Conservation (phyloP, 2,797 vertebrate species). For the Eleutherodactylus coqui region DNA sequence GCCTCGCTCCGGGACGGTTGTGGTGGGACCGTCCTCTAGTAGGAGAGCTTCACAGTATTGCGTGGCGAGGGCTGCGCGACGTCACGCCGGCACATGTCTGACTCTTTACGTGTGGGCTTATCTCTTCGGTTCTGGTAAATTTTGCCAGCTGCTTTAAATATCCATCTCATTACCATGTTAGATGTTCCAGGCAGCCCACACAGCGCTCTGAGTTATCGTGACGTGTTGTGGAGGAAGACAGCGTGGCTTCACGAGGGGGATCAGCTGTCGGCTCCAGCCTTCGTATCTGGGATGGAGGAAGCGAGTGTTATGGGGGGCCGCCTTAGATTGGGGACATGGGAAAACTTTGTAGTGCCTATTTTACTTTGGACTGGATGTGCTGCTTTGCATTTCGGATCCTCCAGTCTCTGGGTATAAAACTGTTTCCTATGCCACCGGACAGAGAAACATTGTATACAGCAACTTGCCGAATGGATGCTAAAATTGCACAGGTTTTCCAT, state of each 20-base stretch:
- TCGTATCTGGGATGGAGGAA: conserved; percentile 4
- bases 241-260: conserved; percentile 74
- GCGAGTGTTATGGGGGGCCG: too few species aligned
- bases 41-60: not conserved
- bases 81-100: not conserved
- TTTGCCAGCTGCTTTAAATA: conserved; percentile 72
- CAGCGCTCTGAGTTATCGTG: conserved; percentile 71
- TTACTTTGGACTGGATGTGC: too few species aligned
- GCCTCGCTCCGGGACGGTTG: not conserved
- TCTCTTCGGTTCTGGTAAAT: conserved; percentile 46
- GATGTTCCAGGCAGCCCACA: conserved; percentile 75
- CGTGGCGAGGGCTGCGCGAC: not conserved
- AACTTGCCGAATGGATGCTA: too few species aligned
- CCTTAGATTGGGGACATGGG: too few species aligned
- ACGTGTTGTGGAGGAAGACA: conserved; percentile 72
- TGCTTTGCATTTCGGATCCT: too few species aligned
- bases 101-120: conserved; percentile 44
- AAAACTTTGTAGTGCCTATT: too few species aligned
- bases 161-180: conserved; percentile 72
- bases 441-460: too few species aligned
- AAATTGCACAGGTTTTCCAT: too few species aligned
- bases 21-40: not conserved
- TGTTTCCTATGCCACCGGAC: too few species aligned
- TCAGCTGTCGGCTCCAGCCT: conserved; percentile 72
- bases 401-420: too few species aligned